phyloP scores from a whole-genome alignment of 2,797 vertebrate species.

The Enteromius thamalakanensis region DNA sequence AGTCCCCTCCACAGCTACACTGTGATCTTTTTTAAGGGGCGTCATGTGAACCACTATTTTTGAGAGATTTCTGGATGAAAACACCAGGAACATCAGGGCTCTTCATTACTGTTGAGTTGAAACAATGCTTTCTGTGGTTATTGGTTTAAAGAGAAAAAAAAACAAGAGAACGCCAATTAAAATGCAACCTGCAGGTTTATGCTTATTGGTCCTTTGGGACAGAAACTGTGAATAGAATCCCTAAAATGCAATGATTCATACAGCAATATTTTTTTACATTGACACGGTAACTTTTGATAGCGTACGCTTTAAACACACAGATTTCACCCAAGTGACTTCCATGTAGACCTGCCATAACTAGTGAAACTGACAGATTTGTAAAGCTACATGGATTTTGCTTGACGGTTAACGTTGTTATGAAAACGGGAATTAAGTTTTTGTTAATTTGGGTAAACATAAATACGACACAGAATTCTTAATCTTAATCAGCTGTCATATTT shows the following conservation, averaged over 20 bases:
- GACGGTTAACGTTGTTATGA: background rate
- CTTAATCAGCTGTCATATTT: background rate
- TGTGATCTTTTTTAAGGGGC: conserved; percentile 19
- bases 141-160: conserved; percentile 12
- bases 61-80: conserved; percentile 27
- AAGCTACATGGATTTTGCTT: conserved; percentile 29
- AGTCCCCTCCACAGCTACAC: background rate
- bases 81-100: background rate
- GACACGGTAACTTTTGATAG: conserved; percentile 4
- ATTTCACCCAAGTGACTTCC: conserved; percentile 67
- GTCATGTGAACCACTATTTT: conserved; percentile 44
- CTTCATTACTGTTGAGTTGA: background rate
- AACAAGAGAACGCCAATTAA: conserved; percentile 23
- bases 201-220: background rate
- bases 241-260: conserved; percentile 35
- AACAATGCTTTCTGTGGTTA: background rate
- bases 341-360: conserved; percentile 31
- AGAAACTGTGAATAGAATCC: conserved; percentile 44
- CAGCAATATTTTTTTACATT: conserved; percentile 53
- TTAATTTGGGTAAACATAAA: conserved; percentile 1
- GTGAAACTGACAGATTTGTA: conserved; percentile 49
- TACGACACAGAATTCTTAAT: background rate
- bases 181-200: conserved; percentile 33
- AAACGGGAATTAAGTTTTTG: background rate
- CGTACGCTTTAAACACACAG: background rate